Evolutionary conservation across 2,113 vertebrate genomes (phyloP).

Genomic region (Sigmodon hispidus): DNA sequence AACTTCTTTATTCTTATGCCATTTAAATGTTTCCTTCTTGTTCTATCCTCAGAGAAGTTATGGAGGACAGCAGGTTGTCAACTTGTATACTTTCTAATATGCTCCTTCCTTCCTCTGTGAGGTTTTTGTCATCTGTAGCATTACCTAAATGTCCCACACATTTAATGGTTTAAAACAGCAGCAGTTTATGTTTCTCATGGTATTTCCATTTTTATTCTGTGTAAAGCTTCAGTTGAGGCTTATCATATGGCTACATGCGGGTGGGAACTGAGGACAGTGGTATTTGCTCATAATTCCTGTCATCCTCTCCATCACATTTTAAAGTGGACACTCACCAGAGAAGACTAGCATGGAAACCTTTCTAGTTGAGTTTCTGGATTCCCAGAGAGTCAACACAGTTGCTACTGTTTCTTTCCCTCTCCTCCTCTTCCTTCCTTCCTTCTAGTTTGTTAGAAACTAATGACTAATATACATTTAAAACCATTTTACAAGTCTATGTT

Average conservation of each 20-base stretch:
- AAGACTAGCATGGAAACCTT: not conserved
- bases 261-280: not conserved
- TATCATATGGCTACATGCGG: not conserved
- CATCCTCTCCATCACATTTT: not conserved
- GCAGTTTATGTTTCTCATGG: not conserved
- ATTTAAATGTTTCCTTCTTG: slow-evolving; percentile 48
- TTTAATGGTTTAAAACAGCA: not conserved
- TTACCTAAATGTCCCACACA: not conserved
- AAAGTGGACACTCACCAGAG: not conserved
- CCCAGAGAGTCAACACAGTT: not conserved
- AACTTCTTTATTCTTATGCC: not conserved
- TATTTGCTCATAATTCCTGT: accelerated
- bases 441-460: not conserved
- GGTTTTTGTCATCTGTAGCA: not conserved
- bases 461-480: not conserved
- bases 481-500: not conserved
- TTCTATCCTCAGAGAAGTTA: not conserved
- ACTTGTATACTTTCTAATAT: not conserved
- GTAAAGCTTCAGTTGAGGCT: not conserved
- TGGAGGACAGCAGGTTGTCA: not conserved
- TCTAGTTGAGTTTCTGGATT: not conserved
- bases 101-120: not conserved
- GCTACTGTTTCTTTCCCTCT: too few species aligned
- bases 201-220: not conserved
- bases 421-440: not conserved